Base-by-base conservation (phyloP, 2,113 vertebrate species). In the Scopus umbretta region DNA sequence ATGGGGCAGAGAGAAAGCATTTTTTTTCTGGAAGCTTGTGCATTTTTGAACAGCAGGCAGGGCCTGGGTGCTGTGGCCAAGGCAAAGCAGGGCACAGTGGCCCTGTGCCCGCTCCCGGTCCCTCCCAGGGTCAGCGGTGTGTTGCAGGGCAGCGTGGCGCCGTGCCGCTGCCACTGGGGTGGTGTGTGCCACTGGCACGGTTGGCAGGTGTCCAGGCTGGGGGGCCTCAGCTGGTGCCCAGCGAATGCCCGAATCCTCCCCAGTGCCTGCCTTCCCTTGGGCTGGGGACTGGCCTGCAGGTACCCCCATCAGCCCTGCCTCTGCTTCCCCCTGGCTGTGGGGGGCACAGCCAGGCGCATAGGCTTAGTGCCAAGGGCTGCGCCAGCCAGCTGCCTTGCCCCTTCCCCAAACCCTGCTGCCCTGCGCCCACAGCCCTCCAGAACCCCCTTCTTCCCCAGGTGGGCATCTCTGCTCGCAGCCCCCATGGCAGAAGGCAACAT, bases 281-380 rank as follows among this genome's bases (percentile, higher is more conserved):
- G 11, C 36, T 9, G 5, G 20, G 6, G 10, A 18, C 56, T 72
- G n/a, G 22, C 40, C 26, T 3, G 3, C 2, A 14, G 36, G 15
- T 45, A 61, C n/a, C 59, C 71, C 40, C 71, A 80, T 92, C 80
- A 55, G 15, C 19, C 36, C 79, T 59, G 38, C 36, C 66, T 34
- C 75, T 2, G 1, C 32, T 73, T 16, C 7, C 27, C 12, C 21
- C 0, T 0, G 1, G 7, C 22, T 15, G 7, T 15, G 7, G 4
- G 20, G 27, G 12, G 4, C 36, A 73, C 2, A 6, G 65, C 14
- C 3, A 3, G 12, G 27, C 3, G 0, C 0, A 0, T 3, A 66
- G 15, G 6, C 49, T 74, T 83, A 80, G 20, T 47, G 58, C 7
- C 4, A 13, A 21, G 25, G 30, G 32, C 56, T 82, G n/a, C 38